Evolutionary conservation across 2,888 invertebrate genomes (phyloP).

Genomic region (Hydropsyche betteni): DNA sequence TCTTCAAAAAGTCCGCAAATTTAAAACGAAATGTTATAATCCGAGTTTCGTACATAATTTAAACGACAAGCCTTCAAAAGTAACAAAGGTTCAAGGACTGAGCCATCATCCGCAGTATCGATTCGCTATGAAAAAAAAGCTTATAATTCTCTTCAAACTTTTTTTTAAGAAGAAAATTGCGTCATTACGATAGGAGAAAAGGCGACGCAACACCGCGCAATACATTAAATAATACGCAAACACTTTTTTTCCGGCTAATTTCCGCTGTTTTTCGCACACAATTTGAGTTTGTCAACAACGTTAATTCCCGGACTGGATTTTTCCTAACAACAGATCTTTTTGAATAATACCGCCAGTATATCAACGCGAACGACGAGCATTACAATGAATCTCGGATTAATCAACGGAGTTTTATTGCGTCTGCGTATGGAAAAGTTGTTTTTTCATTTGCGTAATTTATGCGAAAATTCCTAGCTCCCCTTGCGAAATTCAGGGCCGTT

Average conservation of each 20-base stretch:
- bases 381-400: too few species aligned
- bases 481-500: slow-evolving; percentile 7
- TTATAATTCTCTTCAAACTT: background rate
- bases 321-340: too few species aligned
- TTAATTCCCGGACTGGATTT: background rate
- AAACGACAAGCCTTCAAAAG: too few species aligned
- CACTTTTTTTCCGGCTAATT: background rate
- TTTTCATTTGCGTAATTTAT: slow-evolving; percentile 24
- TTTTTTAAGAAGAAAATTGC: slow-evolving; percentile 8
- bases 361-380: too few species aligned
- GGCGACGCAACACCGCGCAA: background rate
- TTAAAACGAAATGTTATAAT: too few species aligned
- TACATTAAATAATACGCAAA: background rate
- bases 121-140: background rate
- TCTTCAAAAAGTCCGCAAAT: too few species aligned
- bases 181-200: slow-evolving; percentile 1
- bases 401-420: too few species aligned
- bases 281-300: slow-evolving; percentile 1
- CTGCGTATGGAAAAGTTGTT: too few species aligned
- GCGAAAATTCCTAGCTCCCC: slow-evolving; percentile 24
- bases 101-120: slow-evolving; percentile 2
- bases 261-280: slow-evolving; percentile 12
- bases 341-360: too few species aligned
- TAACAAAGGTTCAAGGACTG: slow-evolving; percentile 7
- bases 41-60: too few species aligned